A percentile compares a stretch with the other conserved stretches of the same genome.
Evolutionary conservation across 2,888 invertebrate genomes (phyloP).

Genomic region (Lasiommata megera): DNA sequence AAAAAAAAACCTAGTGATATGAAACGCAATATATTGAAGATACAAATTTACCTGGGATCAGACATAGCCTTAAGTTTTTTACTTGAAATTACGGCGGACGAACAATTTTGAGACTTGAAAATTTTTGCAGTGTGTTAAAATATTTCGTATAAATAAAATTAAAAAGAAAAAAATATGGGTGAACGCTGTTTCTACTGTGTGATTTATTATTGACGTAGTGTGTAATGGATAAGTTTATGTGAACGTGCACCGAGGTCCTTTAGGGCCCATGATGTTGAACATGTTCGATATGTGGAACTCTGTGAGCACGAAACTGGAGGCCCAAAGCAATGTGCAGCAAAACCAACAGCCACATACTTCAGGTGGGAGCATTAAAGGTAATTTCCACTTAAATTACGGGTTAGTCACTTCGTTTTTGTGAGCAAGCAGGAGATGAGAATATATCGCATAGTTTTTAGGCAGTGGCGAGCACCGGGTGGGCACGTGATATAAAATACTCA

Average conservation of each 20-base stretch:
- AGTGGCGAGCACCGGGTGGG: no score
- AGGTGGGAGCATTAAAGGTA: constrained; percentile 92
- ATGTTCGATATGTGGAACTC: constrained; percentile 93
- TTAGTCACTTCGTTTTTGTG: constrained; percentile 17
- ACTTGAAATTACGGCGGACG: constrained; percentile 60
- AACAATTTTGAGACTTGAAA: constrained; percentile 62
- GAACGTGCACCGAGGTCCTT: constrained; percentile 41
- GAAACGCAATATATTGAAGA: constrained; percentile 47
- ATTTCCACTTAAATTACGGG: constrained; percentile 59
- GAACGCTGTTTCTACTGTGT: constrained; percentile 33
- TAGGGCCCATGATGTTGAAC: constrained; percentile 74
- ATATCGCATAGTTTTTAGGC: neutral
- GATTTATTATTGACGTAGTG: constrained; percentile 24
- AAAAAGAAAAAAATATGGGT: constrained; percentile 44
- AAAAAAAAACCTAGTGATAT: constrained; percentile 35
- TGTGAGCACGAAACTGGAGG: constrained; percentile 87
- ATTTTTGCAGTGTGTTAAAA: constrained; percentile 50
- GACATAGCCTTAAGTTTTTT: constrained; percentile 70
- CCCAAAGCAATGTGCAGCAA: constrained; percentile 83
- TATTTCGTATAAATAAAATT: neutral
- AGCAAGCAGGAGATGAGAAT: neutral
- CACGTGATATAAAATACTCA: no score
- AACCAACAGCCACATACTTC: constrained; percentile 89
- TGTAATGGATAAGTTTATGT: constrained; percentile 50
- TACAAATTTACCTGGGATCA: constrained; percentile 73